phyloP scores from a whole-genome alignment of 2,113 vertebrate genomes.

The Ceyx melanurus region DNA sequence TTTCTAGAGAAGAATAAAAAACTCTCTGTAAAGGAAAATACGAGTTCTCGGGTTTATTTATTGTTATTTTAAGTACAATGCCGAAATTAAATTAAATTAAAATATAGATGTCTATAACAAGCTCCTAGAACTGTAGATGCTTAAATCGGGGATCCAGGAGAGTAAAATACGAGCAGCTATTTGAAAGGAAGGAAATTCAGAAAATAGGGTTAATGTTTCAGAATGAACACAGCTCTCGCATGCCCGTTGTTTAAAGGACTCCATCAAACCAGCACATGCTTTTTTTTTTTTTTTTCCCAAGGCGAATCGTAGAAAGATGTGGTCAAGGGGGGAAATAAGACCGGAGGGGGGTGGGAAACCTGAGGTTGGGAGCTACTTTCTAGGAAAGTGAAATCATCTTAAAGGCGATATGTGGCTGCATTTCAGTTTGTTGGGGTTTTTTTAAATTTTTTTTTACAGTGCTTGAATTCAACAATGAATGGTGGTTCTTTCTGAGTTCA shows the following conservation, averaged over 20 bases:
- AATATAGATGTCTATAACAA: conserved; percentile 14
- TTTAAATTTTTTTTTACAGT: neutral
- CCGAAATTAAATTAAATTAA: conserved; percentile 64
- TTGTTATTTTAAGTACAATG: conserved; percentile 48
- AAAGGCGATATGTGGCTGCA: neutral
- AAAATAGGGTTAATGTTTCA: conserved; percentile 54
- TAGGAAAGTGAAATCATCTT: conserved; percentile 56
- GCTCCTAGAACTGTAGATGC: neutral
- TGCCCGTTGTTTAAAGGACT: conserved; percentile 50
- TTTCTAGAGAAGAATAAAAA: conserved; percentile 75
- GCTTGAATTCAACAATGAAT: conserved; percentile 37
- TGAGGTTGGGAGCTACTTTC: conserved; percentile 50
- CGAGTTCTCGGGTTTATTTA: conserved; percentile 61
- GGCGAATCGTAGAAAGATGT: conserved; percentile 25
- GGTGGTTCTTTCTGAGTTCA: conserved; percentile 15
- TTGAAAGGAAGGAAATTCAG: conserved; percentile 56
- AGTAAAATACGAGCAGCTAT: conserved; percentile 25
- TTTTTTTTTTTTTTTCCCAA: neutral
- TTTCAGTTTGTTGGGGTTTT: neutral
- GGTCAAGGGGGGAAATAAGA: neutral
- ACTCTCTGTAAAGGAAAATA: conserved; percentile 71
- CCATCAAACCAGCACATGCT: conserved; percentile 59
- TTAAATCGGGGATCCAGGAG: conserved; percentile 20
- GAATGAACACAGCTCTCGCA: conserved; percentile 31
- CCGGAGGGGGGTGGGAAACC: neutral